A percentile compares a stretch with the other conserved stretches of the same genome.
Evolutionary conservation across 2,888 invertebrate species (phyloP).

Genomic region (Caenorhabditis auriculariae): DNA sequence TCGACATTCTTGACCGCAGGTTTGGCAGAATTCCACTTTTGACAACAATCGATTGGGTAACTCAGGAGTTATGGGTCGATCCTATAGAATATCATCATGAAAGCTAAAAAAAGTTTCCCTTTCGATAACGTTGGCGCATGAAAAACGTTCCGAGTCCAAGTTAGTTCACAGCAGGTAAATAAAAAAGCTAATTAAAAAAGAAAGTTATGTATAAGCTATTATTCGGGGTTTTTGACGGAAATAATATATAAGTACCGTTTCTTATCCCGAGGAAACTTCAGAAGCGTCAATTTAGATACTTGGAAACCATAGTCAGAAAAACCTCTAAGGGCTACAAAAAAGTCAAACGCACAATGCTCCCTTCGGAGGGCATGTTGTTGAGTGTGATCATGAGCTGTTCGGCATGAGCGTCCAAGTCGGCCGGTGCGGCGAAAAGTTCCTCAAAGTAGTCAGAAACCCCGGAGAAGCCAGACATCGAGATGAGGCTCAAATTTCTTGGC

Average conservation of each 20-base stretch:
- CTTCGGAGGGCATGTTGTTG: constrained; percentile 43
- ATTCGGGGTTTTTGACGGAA: no score
- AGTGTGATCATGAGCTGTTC: constrained; percentile 37
- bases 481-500: constrained; percentile 1
- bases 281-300: no score
- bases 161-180: no score
- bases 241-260: no score
- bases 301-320: no score
- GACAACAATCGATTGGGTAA: constrained; percentile 31
- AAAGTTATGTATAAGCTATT: no score
- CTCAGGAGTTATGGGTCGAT: constrained; percentile 34
- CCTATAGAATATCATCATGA: constrained; percentile 4
- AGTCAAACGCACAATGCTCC: constrained; percentile 24
- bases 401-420: constrained; percentile 20
- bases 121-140: no score
- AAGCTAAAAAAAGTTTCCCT: background rate
- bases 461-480: constrained; percentile 36
- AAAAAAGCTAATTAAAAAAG: no score
- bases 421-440: constrained; percentile 26
- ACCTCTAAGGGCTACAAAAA: background rate
- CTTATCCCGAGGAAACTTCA: no score
- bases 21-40: constrained; percentile 39
- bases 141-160: no score
- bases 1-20: constrained; percentile 50
- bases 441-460: constrained; percentile 43